Evolutionary conservation across 2,797 vertebrate genomes (phyloP).

Genomic region (Hafferia zeledoni): DNA sequence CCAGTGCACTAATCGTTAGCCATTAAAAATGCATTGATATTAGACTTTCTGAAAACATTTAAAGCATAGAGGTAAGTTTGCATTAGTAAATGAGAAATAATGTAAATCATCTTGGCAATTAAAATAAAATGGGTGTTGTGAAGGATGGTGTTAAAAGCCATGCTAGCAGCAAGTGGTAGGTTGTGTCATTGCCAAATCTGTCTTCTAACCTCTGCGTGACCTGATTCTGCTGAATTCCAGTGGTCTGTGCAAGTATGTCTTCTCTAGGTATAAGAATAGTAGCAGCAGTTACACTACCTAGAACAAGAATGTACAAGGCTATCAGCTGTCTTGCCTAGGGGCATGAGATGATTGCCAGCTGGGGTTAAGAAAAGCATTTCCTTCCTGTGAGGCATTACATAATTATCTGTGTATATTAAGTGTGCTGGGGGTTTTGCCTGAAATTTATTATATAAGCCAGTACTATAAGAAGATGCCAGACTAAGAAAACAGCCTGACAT

Average conservation of each 20-base stretch:
- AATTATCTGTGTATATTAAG: background rate
- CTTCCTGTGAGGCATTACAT: slow-evolving; percentile 38
- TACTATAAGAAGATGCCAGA: background rate
- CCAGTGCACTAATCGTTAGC: background rate
- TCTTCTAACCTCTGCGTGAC: slow-evolving; percentile 27
- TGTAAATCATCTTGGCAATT: background rate
- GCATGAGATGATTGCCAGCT: slow-evolving; percentile 1
- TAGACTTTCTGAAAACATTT: background rate
- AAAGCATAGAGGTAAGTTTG: background rate
- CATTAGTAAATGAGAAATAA: background rate
- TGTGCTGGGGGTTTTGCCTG: background rate
- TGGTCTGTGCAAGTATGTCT: background rate
- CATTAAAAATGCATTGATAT: background rate
- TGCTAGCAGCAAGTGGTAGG: background rate
- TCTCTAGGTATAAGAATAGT: slow-evolving; percentile 45
- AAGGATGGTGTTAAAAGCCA: background rate
- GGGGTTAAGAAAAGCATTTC: background rate
- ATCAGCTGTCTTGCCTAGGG: slow-evolving; percentile 40
- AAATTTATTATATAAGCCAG: slow-evolving; percentile 17
- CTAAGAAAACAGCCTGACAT: background rate
- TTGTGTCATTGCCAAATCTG: background rate
- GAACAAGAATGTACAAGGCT: slow-evolving; percentile 33
- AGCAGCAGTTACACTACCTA: slow-evolving; percentile 31
- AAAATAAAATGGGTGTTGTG: background rate
- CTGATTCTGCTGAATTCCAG: slow-evolving; percentile 33